Evolutionary conservation across 2,797 vertebrate genomes (phyloP).

Genomic region (Selene dorsalis): DNA sequence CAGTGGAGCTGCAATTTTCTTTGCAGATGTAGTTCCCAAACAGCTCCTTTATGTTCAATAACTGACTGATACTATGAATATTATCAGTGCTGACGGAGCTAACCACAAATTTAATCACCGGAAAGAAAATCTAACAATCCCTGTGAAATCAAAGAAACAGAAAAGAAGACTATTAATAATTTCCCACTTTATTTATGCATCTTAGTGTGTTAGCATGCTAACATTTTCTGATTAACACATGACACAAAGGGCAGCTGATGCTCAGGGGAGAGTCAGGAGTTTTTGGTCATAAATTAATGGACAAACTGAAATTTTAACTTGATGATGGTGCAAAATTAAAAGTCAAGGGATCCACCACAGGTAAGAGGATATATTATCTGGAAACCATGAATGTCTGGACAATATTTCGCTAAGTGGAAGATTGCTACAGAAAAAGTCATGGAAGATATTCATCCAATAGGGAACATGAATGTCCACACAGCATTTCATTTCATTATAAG

Average conservation of each 20-base stretch:
- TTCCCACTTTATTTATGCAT: neutral
- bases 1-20: too few relatives aligned
- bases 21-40: neutral
- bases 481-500: neutral
- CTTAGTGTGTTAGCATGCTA: neutral
- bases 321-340: neutral
- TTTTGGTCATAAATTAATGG: neutral
- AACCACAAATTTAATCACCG: neutral
- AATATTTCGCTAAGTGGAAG: neutral
- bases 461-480: neutral
- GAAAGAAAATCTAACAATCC: neutral
- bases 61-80: neutral
- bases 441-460: neutral
- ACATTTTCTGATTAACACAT: neutral
- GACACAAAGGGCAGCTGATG: neutral
- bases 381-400: neutral
- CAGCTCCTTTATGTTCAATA: neutral
- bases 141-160: neutral
- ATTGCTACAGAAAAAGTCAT: neutral
- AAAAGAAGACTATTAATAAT: too few relatives aligned
- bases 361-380: too few relatives aligned
- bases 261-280: neutral
- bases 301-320: neutral
- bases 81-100: neutral
- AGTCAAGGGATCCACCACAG: neutral